Evolutionary conservation across 2,888 invertebrate species (phyloP).

Genomic region (Ectropis crepuscularia): DNA sequence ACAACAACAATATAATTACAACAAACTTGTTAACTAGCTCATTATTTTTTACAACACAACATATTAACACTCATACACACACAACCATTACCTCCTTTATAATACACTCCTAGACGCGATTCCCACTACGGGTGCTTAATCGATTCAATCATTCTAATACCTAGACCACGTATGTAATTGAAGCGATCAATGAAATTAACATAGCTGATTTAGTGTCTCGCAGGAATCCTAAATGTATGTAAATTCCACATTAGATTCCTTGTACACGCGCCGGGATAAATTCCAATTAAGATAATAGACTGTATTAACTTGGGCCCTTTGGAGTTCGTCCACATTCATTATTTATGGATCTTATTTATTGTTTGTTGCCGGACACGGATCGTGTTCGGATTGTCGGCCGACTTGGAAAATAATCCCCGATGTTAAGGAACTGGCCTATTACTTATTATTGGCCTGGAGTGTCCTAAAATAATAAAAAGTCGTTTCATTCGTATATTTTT

Average conservation of each 20-base stretch:
- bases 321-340: constrained; percentile 24
- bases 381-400: constrained; percentile 6
- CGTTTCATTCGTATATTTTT: too few species aligned
- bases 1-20: too few species aligned
- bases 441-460: too few species aligned
- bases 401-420: background rate
- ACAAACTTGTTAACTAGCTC: too few species aligned
- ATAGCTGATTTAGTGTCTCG: constrained; percentile 15
- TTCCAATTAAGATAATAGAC: constrained; percentile 35
- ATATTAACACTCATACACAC: too few species aligned
- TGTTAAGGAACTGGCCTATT: too few species aligned
- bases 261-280: constrained; percentile 26
- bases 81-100: too few species aligned
- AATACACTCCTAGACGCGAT: too few species aligned
- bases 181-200: constrained; percentile 22
- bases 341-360: constrained; percentile 33
- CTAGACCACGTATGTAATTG: constrained; percentile 1
- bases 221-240: constrained; percentile 26
- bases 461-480: too few species aligned
- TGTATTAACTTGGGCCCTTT: constrained; percentile 21
- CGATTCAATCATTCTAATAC: background rate
- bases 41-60: too few species aligned
- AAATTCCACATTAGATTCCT: constrained; percentile 32
- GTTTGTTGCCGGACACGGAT: constrained; percentile 28
- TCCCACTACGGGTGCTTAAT: background rate